Evolutionary conservation across 64 coral and sea anemone species (phyloP).

Genomic region (Pocillopora damicornis): DNA sequence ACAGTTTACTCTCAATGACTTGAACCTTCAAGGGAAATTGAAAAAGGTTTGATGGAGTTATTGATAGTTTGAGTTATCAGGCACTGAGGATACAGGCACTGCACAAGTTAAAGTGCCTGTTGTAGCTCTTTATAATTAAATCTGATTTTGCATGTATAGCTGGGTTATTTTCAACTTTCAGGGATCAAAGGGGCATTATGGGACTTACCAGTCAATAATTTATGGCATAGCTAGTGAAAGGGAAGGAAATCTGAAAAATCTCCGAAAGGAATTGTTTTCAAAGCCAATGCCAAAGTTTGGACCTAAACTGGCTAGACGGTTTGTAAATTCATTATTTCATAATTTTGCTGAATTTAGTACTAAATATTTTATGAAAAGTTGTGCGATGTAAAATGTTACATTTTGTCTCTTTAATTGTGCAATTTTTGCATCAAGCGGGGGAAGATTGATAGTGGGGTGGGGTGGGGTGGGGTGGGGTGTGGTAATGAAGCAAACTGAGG

Average conservation of each 20-base stretch:
- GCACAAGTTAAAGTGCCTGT: too few relatives aligned
- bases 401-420: too few relatives aligned
- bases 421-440: too few relatives aligned
- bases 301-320: constrained; percentile 87
- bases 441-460: not conserved
- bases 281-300: constrained; percentile 93
- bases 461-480: too few relatives aligned
- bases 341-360: not conserved
- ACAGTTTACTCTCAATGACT: too few relatives aligned
- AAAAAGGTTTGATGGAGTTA: too few relatives aligned
- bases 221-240: constrained; percentile 86
- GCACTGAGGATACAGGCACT: too few relatives aligned
- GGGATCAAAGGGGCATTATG: constrained; percentile 82
- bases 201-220: constrained; percentile 95
- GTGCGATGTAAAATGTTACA: too few relatives aligned
- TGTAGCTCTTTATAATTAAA: not conserved
- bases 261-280: constrained; percentile 77
- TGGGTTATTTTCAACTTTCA: constrained; percentile 1
- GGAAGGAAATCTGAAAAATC: constrained; percentile 87
- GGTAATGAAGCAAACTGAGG: too few relatives aligned
- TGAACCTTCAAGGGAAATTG: too few relatives aligned
- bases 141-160: not conserved
- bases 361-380: too few relatives aligned
- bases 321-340: not conserved
- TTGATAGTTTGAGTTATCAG: too few relatives aligned